phyloP scores from a whole-genome alignment of 1,140 invertebrate genomes.

The Apis florea region DNA sequence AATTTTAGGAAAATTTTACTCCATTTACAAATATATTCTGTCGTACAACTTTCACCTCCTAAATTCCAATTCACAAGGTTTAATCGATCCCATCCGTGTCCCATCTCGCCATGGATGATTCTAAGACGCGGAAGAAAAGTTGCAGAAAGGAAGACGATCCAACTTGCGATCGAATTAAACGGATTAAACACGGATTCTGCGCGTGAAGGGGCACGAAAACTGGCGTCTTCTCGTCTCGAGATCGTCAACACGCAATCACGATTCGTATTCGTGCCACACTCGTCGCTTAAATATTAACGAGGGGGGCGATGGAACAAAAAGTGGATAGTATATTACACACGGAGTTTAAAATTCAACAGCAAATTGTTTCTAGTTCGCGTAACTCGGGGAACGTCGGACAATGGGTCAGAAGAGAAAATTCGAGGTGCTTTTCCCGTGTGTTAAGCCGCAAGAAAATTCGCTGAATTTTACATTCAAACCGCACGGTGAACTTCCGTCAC shows the following conservation, averaged over 20 bases:
- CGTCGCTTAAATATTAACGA: too few relatives aligned
- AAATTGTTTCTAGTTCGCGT: background rate
- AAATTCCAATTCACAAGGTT: conserved; percentile 51
- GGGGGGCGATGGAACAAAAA: background rate
- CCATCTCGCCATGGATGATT: conserved; percentile 23
- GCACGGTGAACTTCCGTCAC: background rate
- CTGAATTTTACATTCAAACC: conserved; percentile 17
- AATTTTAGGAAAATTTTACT: too few relatives aligned
- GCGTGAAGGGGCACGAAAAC: too few relatives aligned
- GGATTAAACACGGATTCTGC: too few relatives aligned
- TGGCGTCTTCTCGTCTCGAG: too few relatives aligned
- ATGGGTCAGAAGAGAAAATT: background rate
- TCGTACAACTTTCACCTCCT: conserved; percentile 34
- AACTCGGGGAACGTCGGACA: background rate
- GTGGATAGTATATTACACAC: background rate
- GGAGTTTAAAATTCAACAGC: background rate
- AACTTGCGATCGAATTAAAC: too few relatives aligned
- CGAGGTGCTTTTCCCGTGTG: too few relatives aligned
- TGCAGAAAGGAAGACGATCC: too few relatives aligned
- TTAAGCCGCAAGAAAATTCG: background rate
- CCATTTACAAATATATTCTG: too few relatives aligned
- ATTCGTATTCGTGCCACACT: too few relatives aligned
- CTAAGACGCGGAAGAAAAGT: background rate
- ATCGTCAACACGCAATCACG: too few relatives aligned
- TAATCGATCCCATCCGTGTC: conserved; percentile 54